Conservation (phyloP, 2,888 invertebrate species). For the Diplolepis rosae region DNA sequence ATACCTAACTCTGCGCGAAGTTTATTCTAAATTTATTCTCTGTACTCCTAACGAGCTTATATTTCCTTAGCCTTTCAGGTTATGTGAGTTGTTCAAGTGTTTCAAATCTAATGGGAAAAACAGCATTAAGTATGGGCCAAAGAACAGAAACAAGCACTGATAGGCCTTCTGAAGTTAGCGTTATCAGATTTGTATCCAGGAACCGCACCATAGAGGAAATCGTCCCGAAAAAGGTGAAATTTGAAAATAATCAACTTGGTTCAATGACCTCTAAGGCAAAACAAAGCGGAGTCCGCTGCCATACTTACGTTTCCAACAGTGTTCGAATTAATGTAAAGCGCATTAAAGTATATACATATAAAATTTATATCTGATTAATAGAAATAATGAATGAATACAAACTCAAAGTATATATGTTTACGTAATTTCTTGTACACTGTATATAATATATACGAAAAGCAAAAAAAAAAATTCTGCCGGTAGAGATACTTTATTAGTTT, state of each 20-base stretch:
- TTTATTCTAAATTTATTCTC: neutral
- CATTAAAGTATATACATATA: neutral
- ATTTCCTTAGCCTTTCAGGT: neutral
- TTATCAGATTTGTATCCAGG: conserved; percentile 71
- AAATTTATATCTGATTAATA: neutral
- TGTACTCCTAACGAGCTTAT: neutral
- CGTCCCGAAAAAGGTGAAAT: conserved; percentile 69
- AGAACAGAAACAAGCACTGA: conserved; percentile 70
- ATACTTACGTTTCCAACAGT: neutral
- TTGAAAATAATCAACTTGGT: conserved; percentile 48
- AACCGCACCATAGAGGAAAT: conserved; percentile 72
- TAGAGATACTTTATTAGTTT: no score
- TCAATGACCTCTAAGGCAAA: conserved; percentile 71
- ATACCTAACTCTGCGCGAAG: neutral
- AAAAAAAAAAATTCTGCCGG: no score
- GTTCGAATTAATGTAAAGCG: neutral
- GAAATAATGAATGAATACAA: no score
- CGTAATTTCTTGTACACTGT: no score
- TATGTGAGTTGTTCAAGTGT: neutral
- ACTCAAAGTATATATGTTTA: no score
- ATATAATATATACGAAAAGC: no score
- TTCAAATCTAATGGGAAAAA: conserved; percentile 16
- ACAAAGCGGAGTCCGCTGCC: conserved; percentile 57
- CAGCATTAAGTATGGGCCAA: conserved; percentile 63
- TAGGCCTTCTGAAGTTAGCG: conserved; percentile 71